Evolutionary conservation across 2,797 vertebrate genomes (phyloP).

Genomic region (Acipenser transmontanus): DNA sequence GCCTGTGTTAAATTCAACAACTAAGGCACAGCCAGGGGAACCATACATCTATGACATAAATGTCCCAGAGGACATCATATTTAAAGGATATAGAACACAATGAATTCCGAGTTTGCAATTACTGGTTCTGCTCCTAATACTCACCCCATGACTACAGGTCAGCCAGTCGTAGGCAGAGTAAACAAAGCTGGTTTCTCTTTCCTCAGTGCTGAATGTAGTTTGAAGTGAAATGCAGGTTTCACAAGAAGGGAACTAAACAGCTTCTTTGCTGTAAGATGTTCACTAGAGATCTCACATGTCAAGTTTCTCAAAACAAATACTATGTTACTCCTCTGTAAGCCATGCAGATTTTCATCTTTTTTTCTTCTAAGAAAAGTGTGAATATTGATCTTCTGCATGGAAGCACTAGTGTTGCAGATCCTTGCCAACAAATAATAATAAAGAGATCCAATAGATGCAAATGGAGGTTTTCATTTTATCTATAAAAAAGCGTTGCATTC

Average conservation of each 20-base stretch:
- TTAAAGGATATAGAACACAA: background rate
- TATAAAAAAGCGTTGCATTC: too few relatives aligned
- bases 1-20: background rate
- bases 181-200: background rate
- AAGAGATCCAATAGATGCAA: too few relatives aligned
- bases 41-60: background rate
- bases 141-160: background rate
- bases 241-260: background rate
- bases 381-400: too few relatives aligned
- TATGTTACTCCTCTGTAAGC: too few relatives aligned
- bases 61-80: background rate
- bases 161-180: background rate
- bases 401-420: too few relatives aligned
- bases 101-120: background rate
- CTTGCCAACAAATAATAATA: too few relatives aligned
- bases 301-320: too few relatives aligned
- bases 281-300: background rate
- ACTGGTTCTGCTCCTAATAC: background rate
- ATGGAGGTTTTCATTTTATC: too few relatives aligned
- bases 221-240: background rate
- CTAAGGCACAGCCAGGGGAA: background rate
- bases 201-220: background rate
- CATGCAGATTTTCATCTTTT: too few relatives aligned
- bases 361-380: too few relatives aligned
- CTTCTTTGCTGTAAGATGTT: background rate